These are phyloP conservation scores for Chamaea fasciata DNA, from an alignment of 2,113 vertebrate species.

Conservation along the genomic window DNA sequence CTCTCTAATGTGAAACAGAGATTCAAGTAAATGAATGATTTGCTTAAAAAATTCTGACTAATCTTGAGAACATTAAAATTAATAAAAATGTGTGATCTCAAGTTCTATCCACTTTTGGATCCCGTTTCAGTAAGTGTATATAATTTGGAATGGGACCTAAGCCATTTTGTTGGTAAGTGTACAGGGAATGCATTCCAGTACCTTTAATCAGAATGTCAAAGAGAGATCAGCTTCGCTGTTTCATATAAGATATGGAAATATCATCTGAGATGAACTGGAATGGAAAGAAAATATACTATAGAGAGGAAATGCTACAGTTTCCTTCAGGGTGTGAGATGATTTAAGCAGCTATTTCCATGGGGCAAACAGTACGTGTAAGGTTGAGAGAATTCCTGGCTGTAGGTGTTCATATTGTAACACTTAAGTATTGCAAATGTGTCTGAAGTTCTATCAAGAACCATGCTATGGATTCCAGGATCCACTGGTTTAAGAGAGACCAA, in stretches of 20 bases:
- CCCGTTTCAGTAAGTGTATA: not conserved
- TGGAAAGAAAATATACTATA: not conserved
- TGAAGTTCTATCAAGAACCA: not conserved
- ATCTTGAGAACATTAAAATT: slow-evolving; percentile 72
- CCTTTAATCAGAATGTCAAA: slow-evolving; percentile 1
- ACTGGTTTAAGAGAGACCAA: not conserved
- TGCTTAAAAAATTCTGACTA: slow-evolving; percentile 72
- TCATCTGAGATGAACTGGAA: not conserved
- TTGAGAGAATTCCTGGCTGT: not conserved
- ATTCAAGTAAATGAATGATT: slow-evolving; percentile 70
- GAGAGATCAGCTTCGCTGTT: not conserved
- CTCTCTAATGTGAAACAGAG: slow-evolving; percentile 65
- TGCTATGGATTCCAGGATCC: not conserved
- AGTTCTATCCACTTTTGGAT: slow-evolving; percentile 62
- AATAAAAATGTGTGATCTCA: slow-evolving; percentile 67
- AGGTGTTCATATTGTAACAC: not conserved
- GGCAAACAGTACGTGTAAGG: not conserved
- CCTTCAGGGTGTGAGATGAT: not conserved
- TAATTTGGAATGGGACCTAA: slow-evolving; percentile 23
- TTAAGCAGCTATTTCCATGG: not conserved
- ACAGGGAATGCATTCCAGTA: not conserved
- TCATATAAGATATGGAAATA: not conserved
- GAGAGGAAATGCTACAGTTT: not conserved
- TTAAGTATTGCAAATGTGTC: accelerated
- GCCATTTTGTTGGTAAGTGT: not conserved